Evolutionary conservation across 2,888 invertebrate species (phyloP).

Genomic region (Pollenia labialis): DNA sequence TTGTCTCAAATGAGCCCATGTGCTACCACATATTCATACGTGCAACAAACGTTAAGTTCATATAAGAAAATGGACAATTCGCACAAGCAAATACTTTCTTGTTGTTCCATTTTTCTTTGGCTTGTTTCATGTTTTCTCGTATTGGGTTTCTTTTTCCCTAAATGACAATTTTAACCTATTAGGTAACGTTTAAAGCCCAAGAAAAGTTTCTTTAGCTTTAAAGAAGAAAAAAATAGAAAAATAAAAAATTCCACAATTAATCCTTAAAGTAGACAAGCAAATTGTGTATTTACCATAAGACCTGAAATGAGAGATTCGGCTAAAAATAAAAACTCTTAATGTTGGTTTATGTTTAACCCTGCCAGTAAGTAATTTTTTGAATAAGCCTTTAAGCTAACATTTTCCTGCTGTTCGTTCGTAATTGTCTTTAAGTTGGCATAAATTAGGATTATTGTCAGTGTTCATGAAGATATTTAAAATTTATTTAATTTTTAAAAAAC

Average conservation of each 20-base stretch:
- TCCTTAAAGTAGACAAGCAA: conserved; percentile 21
- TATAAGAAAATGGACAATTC: neutral
- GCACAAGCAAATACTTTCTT: conserved; percentile 6
- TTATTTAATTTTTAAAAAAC: too few species aligned
- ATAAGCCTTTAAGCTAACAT: neutral
- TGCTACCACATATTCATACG: neutral
- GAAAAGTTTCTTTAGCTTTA: conserved; percentile 2
- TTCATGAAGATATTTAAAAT: too few species aligned
- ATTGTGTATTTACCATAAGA: conserved; percentile 22
- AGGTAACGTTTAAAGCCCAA: neutral
- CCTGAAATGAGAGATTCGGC: neutral
- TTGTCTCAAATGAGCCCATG: neutral
- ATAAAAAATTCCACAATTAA: conserved; percentile 4
- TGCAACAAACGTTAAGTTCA: conserved; percentile 5
- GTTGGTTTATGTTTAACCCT: conserved; percentile 6
- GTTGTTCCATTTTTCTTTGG: conserved; percentile 7
- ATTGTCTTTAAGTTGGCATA: too few species aligned
- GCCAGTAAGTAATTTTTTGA: neutral
- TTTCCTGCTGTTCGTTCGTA: too few species aligned
- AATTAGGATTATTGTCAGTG: too few species aligned
- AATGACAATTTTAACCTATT: conserved; percentile 44
- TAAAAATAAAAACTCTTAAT: neutral
- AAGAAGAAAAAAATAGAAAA: neutral
- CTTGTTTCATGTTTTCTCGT: neutral
- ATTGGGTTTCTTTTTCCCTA: conserved; percentile 30